phyloP scores from a whole-genome alignment of 2,113 vertebrate genomes.

The Arenaria interpres region DNA sequence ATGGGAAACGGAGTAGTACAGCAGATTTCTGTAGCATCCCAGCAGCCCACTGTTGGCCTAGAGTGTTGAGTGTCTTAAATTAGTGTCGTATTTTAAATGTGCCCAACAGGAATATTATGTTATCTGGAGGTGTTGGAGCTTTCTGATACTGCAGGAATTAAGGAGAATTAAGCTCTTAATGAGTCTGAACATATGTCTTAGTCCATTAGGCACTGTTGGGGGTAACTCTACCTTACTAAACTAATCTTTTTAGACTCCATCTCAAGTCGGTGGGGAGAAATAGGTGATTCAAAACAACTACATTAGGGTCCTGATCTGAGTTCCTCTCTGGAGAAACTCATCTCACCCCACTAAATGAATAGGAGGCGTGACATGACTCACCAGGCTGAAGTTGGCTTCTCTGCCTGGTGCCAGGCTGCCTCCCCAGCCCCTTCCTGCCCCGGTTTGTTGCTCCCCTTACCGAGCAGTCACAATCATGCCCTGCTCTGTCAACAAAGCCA shows the following conservation, averaged over 20 bases:
- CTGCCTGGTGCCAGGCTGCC: neutral
- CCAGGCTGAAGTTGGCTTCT: neutral
- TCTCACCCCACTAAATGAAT: neutral
- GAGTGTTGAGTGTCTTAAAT: neutral
- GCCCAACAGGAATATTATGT: neutral
- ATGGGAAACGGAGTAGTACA: neutral
- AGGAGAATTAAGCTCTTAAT: neutral
- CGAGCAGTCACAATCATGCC: fast-evolving
- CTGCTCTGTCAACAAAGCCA: neutral
- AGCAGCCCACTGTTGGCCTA: neutral
- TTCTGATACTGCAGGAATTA: neutral
- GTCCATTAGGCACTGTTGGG: neutral
- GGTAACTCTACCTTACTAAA: neutral
- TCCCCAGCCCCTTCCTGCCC: neutral
- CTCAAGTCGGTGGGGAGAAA: neutral
- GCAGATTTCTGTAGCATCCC: neutral
- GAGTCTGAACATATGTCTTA: neutral
- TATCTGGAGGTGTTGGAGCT: neutral
- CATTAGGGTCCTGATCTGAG: neutral
- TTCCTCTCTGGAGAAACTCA: neutral
- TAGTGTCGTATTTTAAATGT: neutral
- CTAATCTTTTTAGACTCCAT: neutral
- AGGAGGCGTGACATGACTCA: fast-evolving
- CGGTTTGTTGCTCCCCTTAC: neutral
- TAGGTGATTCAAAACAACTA: fast-evolving